These are phyloP conservation scores for Sclerurus mexicanus DNA, from an alignment of 2,113 vertebrate genomes.

Conservation along the genomic window DNA sequence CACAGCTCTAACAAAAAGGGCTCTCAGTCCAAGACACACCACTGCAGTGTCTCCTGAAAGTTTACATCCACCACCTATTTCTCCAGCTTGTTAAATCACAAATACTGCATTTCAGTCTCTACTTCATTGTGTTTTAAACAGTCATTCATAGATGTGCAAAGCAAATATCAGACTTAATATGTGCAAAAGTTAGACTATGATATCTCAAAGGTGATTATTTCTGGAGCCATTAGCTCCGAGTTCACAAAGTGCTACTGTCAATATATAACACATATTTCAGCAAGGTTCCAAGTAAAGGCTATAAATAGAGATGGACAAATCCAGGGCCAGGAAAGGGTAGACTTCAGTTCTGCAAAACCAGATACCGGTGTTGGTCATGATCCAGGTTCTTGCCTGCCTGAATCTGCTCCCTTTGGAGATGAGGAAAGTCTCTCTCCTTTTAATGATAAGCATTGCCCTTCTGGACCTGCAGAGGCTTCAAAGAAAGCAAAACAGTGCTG, in stretches of 20 bases:
- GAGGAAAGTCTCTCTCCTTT: background rate
- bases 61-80: background rate
- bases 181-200: background rate
- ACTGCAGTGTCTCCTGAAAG: background rate
- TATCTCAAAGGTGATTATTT: slow-evolving; percentile 27
- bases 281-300: background rate
- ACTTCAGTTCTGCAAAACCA: slow-evolving; percentile 10
- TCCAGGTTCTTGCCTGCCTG: background rate
- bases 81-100: background rate
- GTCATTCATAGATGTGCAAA: background rate
- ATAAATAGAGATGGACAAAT: slow-evolving; percentile 25
- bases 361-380: background rate
- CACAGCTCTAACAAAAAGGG: background rate
- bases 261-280: slow-evolving; percentile 39
- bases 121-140: background rate
- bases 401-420: background rate
- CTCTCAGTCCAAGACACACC: background rate
- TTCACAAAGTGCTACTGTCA: slow-evolving; percentile 13
- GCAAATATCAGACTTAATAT: background rate
- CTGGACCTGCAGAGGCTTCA: background rate
- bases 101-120: background rate
- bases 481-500: background rate
- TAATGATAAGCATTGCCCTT: background rate
- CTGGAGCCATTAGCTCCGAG: background rate
- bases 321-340: background rate